Percentiles rank a stretch among this genome's conserved stretches.
These are phyloP conservation scores for Lineus longissimus DNA, from an alignment of 1,140 invertebrate genomes.

Conservation along the genomic window DNA sequence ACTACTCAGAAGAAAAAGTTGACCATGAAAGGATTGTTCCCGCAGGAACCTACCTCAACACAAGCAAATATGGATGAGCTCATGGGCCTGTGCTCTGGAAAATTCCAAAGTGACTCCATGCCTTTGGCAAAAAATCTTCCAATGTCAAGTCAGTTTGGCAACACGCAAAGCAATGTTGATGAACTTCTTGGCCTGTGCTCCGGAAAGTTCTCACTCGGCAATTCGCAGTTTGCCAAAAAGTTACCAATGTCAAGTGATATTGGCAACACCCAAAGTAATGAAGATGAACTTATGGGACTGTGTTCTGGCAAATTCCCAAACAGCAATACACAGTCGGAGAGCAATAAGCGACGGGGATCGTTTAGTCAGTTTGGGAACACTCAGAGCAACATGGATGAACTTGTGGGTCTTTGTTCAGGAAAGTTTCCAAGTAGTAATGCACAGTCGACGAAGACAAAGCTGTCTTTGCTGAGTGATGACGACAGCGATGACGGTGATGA, in stretches of 20 bases:
- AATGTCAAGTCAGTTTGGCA: neutral
- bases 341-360: neutral
- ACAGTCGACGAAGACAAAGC: neutral
- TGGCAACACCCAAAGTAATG: constrained; percentile 14
- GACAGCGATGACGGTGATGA: constrained; percentile 55
- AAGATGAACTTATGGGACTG: constrained; percentile 44
- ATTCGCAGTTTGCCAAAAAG: neutral
- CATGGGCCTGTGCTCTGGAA: constrained; percentile 51
- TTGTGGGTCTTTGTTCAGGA: constrained; percentile 52
- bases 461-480: constrained; percentile 14
- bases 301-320: constrained; percentile 53
- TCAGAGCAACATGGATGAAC: constrained; percentile 30
- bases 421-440: constrained; percentile 27
- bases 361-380: neutral
- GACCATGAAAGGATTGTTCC: too few relatives aligned
- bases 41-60: too few relatives aligned
- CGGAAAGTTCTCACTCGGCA: constrained; percentile 35
- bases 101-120: constrained; percentile 40
- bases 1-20: too few relatives aligned
- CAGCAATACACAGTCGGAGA: neutral
- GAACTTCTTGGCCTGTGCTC: constrained; percentile 52
- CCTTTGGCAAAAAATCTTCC: neutral
- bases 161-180: constrained; percentile 22
- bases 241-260: constrained; percentile 15
- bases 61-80: constrained; percentile 39